phyloP scores from a whole-genome alignment of 2,888 invertebrate genomes.

The Alcis repandata region DNA sequence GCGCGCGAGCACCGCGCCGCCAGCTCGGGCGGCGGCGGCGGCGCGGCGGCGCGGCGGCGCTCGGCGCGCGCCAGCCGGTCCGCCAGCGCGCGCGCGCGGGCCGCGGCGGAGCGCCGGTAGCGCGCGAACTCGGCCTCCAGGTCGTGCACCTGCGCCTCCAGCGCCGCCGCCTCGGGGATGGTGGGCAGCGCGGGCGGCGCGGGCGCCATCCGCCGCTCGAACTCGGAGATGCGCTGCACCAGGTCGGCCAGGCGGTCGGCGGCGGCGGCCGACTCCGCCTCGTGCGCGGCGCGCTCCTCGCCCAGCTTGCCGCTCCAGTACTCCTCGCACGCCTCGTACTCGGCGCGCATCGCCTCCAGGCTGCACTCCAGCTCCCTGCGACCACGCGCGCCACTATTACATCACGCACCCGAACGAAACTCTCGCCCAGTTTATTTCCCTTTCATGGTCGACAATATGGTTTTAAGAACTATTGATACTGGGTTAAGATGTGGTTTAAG shows the following conservation, averaged over 20 bases:
- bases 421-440: too few species aligned
- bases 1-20: constrained; percentile 83
- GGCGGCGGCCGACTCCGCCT: constrained; percentile 91
- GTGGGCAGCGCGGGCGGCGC: constrained; percentile 87
- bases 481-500: too few species aligned
- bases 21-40: constrained; percentile 36
- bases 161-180: constrained; percentile 88
- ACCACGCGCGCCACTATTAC: too few species aligned
- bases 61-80: constrained; percentile 39
- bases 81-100: constrained; percentile 80
- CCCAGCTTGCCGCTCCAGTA: constrained; percentile 94
- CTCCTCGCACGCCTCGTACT: constrained; percentile 95
- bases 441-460: too few species aligned
- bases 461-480: too few species aligned
- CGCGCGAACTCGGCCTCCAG: constrained; percentile 78
- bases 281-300: constrained; percentile 91
- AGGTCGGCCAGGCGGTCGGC: constrained; percentile 92
- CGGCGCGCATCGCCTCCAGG: constrained; percentile 90
- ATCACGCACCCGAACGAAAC: too few species aligned
- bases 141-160: constrained; percentile 83
- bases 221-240: constrained; percentile 91
- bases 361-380: constrained; percentile 90
- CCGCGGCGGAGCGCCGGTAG: constrained; percentile 50
- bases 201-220: constrained; percentile 89
- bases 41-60: constrained; percentile 32